phyloP scores from a whole-genome alignment of 2,797 vertebrate genomes.

The Coendou prehensilis region DNA sequence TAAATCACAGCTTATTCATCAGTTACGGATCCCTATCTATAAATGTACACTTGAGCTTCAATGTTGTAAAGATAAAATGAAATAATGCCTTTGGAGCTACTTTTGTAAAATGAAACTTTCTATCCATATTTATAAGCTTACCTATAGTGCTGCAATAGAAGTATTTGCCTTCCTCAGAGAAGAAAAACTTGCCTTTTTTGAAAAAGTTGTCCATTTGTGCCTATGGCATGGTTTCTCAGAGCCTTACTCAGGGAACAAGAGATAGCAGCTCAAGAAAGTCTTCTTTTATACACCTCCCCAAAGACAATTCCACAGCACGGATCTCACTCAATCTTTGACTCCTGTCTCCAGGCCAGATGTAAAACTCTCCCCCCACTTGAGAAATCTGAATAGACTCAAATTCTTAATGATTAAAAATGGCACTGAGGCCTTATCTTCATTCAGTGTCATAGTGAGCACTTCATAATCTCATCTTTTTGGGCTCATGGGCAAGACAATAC shows the following conservation, averaged over 20 bases:
- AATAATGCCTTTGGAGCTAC: not conserved
- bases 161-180: not conserved
- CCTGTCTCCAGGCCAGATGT: not conserved
- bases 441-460: fast-evolving
- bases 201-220: not conserved
- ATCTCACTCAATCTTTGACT: fast-evolving
- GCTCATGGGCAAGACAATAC: fast-evolving
- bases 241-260: too few species aligned
- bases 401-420: not conserved
- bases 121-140: not conserved
- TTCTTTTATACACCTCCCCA: not conserved
- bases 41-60: not conserved
- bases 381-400: not conserved
- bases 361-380: not conserved
- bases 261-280: not conserved
- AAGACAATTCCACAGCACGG: not conserved
- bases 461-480: too few species aligned
- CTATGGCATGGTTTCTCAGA: not conserved
- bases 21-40: not conserved
- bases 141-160: fast-evolving
- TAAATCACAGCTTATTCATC: not conserved
- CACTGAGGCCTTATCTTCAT: not conserved
- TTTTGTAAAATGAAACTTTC: not conserved
- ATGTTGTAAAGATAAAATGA: not conserved
- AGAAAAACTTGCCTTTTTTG: not conserved